phyloP scores from a whole-genome alignment of 2,797 vertebrate genomes.

The Sylvia borin region DNA sequence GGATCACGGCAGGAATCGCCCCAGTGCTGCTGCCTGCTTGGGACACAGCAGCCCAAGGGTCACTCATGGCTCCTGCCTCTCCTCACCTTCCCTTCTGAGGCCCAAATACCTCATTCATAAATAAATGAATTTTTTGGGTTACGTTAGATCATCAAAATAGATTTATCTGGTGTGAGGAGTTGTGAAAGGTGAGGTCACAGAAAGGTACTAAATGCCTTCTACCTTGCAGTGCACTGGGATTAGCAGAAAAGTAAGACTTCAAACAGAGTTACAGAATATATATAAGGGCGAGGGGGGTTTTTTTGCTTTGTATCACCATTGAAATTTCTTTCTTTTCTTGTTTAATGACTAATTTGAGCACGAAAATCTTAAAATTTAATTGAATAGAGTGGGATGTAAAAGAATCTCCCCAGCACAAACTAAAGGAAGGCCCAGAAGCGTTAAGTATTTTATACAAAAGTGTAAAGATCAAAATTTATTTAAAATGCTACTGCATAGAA shows the following conservation, averaged over 20 bases:
- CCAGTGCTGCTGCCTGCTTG: neutral
- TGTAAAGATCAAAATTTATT: neutral
- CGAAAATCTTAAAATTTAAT: neutral
- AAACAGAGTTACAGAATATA: neutral
- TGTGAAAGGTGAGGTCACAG: neutral
- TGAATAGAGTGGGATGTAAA: neutral
- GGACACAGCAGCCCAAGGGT: neutral
- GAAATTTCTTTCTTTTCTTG: neutral
- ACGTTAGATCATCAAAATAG: neutral
- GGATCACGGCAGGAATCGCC: fast-evolving
- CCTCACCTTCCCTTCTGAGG: neutral
- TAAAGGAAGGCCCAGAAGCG: neutral
- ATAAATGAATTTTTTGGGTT: neutral
- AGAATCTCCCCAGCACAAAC: neutral
- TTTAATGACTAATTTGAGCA: neutral
- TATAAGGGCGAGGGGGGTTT: neutral
- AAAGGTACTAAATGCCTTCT: neutral
- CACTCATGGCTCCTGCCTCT: neutral
- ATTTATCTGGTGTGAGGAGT: neutral
- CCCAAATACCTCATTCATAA: neutral
- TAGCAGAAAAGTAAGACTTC: neutral
- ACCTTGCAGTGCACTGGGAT: neutral
- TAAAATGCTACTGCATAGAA: neutral
- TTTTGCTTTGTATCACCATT: neutral
- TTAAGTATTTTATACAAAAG: neutral